Evolutionary conservation across 2,888 invertebrate genomes (phyloP), one percentile per base, ranked within the genome.

Genomic region (Plebejus anna): DNA sequence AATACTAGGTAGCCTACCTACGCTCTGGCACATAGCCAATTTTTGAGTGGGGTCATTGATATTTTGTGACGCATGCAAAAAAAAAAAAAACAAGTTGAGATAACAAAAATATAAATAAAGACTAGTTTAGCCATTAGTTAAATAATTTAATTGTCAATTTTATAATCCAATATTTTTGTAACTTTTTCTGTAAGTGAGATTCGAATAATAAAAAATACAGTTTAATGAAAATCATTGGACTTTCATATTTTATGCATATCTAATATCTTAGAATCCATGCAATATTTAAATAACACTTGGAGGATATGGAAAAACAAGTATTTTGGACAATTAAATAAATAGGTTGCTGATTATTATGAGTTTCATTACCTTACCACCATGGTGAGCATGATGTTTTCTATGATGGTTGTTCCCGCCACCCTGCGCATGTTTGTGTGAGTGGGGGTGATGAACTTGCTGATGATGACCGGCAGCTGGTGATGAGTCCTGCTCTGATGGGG

Each of bases 351-450:
- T 55, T 16, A 70, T 16, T 22, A 16, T 71, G 2, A 71, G 22
- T 22, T 7, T 6, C 13, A 38, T 71, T 42, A 73, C 94, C 90
- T 95, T 95, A 38, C 94, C 94, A 6, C 95, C 95, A 79, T 95
- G 94, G 7, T 94, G 90, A 0, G 88, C 91, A 79, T 94, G 89
- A 79, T 95, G 94, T 28, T 94, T 92, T 0, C 88, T 90, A 71
- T 95, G 94, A 32, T 95, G 91, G 22, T 91, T 89, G 61, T 94
- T 91, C 0, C 96, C 96, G 0, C 94, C 95, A 0, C 95, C 95
- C 2, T 91, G 89, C 71, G 90, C 84, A 72, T 90, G 86, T 4
- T 88, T 88, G 47, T 88, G 87, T 2, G 85, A 85, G 76, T 90
- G 88, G 2, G 84, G 85, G 79, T 88, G 86, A 59, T 88, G 86